Base-by-base conservation (phyloP, 2,797 vertebrate genomes). In the Leucoraja ocellata region DNA sequence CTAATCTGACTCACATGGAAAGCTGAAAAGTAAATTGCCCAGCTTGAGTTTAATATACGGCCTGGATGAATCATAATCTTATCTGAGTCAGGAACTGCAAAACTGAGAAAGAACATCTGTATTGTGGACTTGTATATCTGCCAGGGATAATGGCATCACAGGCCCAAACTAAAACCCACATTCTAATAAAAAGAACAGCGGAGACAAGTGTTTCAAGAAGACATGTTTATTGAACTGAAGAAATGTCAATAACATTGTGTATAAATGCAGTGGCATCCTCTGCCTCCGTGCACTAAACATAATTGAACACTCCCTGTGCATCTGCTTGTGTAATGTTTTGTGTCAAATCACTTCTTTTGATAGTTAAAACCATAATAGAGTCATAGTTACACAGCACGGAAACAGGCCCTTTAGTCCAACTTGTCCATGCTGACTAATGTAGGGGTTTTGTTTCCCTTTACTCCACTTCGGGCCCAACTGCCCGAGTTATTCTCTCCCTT, bases 31-130 rank as follows among this genome's bases (percentile, higher is more conserved):
- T 92, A 92, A 92, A 54, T 46, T 92, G 23, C 28, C 68, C 4
- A 92, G 25, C 65, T 4, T n/a, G 90, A 39, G 28, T 46, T 25
- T 92, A 92, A 92, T 92, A 92, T 92, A 92, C 39, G 23, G 68
- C 90, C 39, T 92, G 71, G 90, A 58, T 92, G 68, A 92, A 76
- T 92, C 90, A 68, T 23, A 46, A 25, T 58, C 46, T 92, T 92
- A 92, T 92, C 90, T 76, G 68, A 74, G 39, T 76, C 90, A 14
- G 71, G 54, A 92, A n/a, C 71, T 58, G 39, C 36, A 92, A 73
- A 39, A 92, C n/a, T 92, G 90, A 76, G 71, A 92, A 92, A 92
- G 73, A 76, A 92, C 90, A 92, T 76, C 90, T 92, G 90, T 92
- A 92, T 92, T 76, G 73, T 76, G 71, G 63, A 88, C 61, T 36